Evolutionary conservation across 2,888 invertebrate genomes (phyloP), one percentile per base, ranked within the genome.

Genomic region (Philaethria dido): DNA sequence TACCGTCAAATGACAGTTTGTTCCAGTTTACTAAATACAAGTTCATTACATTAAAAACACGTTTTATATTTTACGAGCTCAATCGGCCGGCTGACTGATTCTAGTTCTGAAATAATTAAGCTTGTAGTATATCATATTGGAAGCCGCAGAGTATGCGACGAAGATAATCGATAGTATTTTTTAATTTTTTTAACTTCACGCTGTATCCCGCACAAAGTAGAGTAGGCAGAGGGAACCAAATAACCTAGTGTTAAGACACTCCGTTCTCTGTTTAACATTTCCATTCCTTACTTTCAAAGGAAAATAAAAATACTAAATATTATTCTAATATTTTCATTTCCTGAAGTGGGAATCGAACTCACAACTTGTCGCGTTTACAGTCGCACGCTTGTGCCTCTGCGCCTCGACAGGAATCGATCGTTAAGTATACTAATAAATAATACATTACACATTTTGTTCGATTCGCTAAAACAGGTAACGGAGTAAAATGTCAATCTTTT

Each of bases 21-120:
- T 65, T 25, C 68, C 57, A 65, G 50, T 69, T 65, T 69, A 66
- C 55, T 55, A 65, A 57, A 59, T 69, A 65, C 65, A 52, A 69
- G 68, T 65, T 64, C 45, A 65, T 69, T 69, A 62, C 55, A 62
- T 68, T 64, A 61, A 64, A 50, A 65, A 65, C 65, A 62, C 36
- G 68, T 69, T 69, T 65, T 18, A 62, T 29, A 11, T 50, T 65
- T 18, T 62, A 62, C 57, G 65, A 57, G 57, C 36, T 29, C 45
- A 67, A 52, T 55, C 33, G 39, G 39, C 16, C 55, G 54, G 36
- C 25, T 47, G 55, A 62, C 48, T 63, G 18, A 60, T 64, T 59
- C 44, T 50, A 63, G 45, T 62, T 69, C 36, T 57, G 20, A 18
- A 61, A 66, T 66, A 20, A 62, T 50, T 59, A 66, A 65, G 55